Percentiles rank a stretch among this genome's conserved stretches.
phyloP scores from a whole-genome alignment of 2,888 invertebrate genomes.

The Cremastinae sp. region DNA sequence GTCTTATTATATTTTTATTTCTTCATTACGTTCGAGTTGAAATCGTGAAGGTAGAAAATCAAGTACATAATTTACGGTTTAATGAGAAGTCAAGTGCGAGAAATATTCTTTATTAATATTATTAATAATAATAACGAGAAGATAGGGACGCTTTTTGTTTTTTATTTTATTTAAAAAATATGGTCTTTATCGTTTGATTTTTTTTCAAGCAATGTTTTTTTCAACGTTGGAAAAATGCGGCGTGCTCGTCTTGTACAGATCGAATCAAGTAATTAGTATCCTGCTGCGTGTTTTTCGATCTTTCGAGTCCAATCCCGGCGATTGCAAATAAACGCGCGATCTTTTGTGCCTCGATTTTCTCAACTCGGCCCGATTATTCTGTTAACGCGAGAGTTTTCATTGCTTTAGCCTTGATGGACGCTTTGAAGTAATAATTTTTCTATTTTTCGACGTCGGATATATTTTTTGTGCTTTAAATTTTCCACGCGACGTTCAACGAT shows the following conservation, averaged over 20 bases:
- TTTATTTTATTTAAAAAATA: no score
- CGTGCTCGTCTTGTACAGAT: slow-evolving; percentile 24
- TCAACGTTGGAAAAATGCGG: neutral
- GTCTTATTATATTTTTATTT: no score
- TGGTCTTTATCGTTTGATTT: no score
- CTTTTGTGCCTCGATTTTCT: slow-evolving; percentile 5
- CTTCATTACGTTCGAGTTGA: no score
- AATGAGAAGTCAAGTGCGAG: no score
- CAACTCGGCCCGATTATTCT: slow-evolving; percentile 13
- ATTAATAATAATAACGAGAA: no score
- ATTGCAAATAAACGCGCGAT: slow-evolving; percentile 33
- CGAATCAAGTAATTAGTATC: slow-evolving; percentile 48
- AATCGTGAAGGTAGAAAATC: no score
- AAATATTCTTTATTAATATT: no score
- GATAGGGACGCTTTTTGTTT: no score
- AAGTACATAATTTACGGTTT: no score
- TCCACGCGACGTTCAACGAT: no score
- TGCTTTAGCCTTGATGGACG: neutral
- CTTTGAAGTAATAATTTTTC: neutral
- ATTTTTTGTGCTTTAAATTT: no score
- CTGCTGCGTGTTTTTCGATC: slow-evolving; percentile 35
- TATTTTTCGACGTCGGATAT: neutral
- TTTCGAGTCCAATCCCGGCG: slow-evolving; percentile 12
- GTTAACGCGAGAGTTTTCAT: slow-evolving; percentile 15
- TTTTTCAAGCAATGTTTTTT: neutral